Conservation (phyloP, 2,888 invertebrate species). For the Bibio marci region DNA sequence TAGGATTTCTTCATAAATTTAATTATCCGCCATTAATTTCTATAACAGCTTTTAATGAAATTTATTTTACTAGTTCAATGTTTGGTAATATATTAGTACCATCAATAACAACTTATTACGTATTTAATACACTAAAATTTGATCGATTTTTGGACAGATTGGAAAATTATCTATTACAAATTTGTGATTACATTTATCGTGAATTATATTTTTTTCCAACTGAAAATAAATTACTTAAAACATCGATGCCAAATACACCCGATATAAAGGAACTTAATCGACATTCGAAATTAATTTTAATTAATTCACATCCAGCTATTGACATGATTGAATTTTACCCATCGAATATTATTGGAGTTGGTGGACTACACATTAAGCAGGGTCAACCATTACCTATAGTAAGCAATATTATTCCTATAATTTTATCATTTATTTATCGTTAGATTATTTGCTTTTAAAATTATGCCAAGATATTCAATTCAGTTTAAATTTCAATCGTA, state of each 20-base stretch:
- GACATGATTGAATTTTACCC: conserved; percentile 5
- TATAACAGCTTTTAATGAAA: conserved; percentile 13
- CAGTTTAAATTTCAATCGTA: too few species aligned
- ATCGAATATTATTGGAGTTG: conserved; percentile 8
- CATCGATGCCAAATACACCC: background rate
- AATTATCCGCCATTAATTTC: conserved; percentile 19
- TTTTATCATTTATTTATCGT: too few species aligned
- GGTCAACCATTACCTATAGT: conserved; percentile 8
- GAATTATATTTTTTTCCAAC: too few species aligned
- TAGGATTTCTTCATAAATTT: conserved; percentile 20
- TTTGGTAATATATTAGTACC: background rate
- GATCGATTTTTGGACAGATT: background rate
- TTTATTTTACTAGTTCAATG: background rate
- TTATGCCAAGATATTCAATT: too few species aligned
- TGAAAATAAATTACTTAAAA: too few species aligned
- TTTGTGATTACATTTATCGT: background rate
- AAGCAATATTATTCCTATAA: background rate
- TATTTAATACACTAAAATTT: background rate
- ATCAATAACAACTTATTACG: background rate
- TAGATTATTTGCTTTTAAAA: too few species aligned
- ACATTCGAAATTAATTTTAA: conserved; percentile 3
- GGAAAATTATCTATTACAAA: background rate
- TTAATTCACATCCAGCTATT: conserved; percentile 5
- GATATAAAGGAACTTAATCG: background rate
- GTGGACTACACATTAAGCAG: conserved; percentile 9